Percentiles rank a stretch among this genome's conserved stretches.
These are phyloP conservation scores for Blastobasis adustella DNA, from an alignment of 2,888 invertebrate species.

Conservation along the genomic window DNA sequence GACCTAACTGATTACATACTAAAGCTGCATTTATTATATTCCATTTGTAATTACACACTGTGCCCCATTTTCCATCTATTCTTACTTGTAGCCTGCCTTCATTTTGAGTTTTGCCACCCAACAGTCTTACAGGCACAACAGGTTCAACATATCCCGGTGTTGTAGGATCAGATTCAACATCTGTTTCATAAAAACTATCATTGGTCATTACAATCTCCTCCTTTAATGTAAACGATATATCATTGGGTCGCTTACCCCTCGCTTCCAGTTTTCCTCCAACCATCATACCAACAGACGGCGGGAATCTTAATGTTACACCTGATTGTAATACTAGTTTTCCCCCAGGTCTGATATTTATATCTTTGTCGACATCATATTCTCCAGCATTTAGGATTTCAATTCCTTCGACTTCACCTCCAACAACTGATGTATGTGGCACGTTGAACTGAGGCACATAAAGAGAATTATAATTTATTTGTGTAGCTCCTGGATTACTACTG, in stretches of 20 bases:
- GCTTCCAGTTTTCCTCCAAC: slow-evolving; percentile 94
- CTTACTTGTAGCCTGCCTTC: slow-evolving; percentile 93
- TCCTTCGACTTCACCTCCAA: slow-evolving; percentile 96
- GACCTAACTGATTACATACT: slow-evolving; percentile 95
- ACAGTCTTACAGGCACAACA: slow-evolving; percentile 82
- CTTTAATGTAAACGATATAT: slow-evolving; percentile 86
- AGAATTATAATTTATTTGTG: slow-evolving; percentile 84
- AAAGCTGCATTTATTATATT: slow-evolving; percentile 92
- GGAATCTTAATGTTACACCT: slow-evolving; percentile 92
- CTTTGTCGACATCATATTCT: slow-evolving; percentile 92
- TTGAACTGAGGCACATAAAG: slow-evolving; percentile 87
- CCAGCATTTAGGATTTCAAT: slow-evolving; percentile 87
- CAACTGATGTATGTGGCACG: slow-evolving; percentile 78
- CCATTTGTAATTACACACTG: slow-evolving; percentile 98
- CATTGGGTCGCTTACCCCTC: slow-evolving; percentile 84
- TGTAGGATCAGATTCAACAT: slow-evolving; percentile 76
- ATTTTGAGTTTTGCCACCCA: slow-evolving; percentile 85
- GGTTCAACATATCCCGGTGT: slow-evolving; percentile 76
- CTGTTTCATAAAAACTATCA: slow-evolving; percentile 77
- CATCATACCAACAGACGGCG: slow-evolving; percentile 96
- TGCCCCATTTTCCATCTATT: slow-evolving; percentile 94
- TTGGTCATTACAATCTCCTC: slow-evolving; percentile 80
- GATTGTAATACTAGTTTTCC: slow-evolving; percentile 91
- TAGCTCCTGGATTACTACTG: slow-evolving; percentile 91
- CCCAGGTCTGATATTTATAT: slow-evolving; percentile 96